Base-by-base conservation (phyloP, 2,888 invertebrate genomes). In the Lucinisca nassula region DNA sequence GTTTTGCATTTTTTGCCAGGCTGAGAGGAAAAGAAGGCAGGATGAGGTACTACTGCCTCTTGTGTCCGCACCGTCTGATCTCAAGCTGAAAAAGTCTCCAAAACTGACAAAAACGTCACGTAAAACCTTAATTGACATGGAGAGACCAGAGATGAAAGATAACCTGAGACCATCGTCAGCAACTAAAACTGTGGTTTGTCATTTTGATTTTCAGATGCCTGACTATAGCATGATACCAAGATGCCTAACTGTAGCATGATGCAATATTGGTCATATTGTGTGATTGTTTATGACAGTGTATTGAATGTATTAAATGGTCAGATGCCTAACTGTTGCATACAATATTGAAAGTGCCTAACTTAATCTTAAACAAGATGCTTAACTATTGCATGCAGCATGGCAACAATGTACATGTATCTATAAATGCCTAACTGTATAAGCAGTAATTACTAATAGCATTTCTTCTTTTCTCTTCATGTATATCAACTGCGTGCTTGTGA, bases 31-130 rank as follows among this genome's bases (percentile, higher is more conserved):
- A 40, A 86, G 84, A 30, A 79, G 67, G 17, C 82, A 85, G 21
- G 90, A 92, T 55, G 91, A 88, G 8, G 79, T 86, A 37, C 37
- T 92, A 10, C 87, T 92, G 85, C 92, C 92, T 3, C 82, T 90
- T 8, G 79, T 92, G 51, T 79, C 90, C 14, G 87, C 90, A 24
- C 87, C 81, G 72, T 37, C 40, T 14, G 72, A 72, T 6, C 35
- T 37, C 24, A 72, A 3, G 10, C 32, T 4, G 45, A 35, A 74
- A 45, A 38, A 38, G 45, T 24, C 40, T 49, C 79, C 80, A 30
- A 87, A 82, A 61, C 86, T 87, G 37, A 80, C 90, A 14, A 73
- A 78, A 55, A 76, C 76, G n/a, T 88, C 78, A 12, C 79, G 78
- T 0, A 76, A 81, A 74, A 84, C 80, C 61, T 82, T 86, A 27